A percentile compares a stretch with the other conserved stretches of the same genome.
Conservation (phyloP, 2,888 invertebrate genomes). For the Noctua janthina region DNA sequence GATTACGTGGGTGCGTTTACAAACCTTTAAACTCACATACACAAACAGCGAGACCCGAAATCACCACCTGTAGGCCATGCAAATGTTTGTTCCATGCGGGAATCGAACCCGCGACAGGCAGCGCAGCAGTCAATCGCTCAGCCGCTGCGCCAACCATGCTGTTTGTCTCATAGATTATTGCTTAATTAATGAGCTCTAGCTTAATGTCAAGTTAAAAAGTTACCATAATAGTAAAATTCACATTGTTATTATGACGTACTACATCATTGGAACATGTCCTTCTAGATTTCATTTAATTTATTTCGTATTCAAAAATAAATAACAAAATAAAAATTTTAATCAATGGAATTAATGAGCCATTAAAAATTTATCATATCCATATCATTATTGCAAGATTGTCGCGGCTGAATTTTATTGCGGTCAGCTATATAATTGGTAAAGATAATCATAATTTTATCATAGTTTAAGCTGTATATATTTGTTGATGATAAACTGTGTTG, state of each 20-base stretch:
- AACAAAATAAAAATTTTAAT: neutral
- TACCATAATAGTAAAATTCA: neutral
- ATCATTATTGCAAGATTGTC: conserved; percentile 49
- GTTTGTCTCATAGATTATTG: too few relatives aligned
- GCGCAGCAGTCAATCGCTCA: too few relatives aligned
- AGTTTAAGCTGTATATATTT: conserved; percentile 32
- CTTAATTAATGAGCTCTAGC: too few relatives aligned
- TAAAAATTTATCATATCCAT: conserved; percentile 25
- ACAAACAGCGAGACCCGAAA: too few relatives aligned
- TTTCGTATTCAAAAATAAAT: neutral
- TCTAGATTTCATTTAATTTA: neutral
- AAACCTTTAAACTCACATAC: too few relatives aligned
- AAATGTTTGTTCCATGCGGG: too few relatives aligned
- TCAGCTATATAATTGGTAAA: conserved; percentile 10
- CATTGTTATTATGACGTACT: neutral
- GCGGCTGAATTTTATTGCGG: conserved; percentile 40
- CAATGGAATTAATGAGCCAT: conserved; percentile 10
- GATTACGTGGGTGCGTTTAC: too few relatives aligned
- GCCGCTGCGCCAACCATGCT: too few relatives aligned
- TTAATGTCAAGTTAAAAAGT: neutral
- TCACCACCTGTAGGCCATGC: too few relatives aligned
- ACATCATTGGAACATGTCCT: neutral
- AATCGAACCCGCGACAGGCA: too few relatives aligned
- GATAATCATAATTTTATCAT: conserved; percentile 34
- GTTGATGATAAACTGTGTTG: conserved; percentile 6